These are phyloP conservation scores for Philotrypesis tridentata DNA, from an alignment of 1,140 invertebrate genomes.

Conservation along the genomic window DNA sequence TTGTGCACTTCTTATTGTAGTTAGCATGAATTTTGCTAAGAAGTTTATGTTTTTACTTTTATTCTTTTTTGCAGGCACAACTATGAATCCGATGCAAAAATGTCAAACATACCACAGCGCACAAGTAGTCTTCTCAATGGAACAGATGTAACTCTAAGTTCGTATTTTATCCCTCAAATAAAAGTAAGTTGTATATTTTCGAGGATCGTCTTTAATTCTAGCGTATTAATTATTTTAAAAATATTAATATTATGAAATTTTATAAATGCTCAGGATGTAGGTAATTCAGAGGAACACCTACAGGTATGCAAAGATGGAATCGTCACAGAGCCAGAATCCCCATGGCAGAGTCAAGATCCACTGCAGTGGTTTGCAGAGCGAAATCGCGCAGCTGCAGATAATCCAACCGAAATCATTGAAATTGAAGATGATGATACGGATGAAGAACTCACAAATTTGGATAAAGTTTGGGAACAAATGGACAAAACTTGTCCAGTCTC, in stretches of 20 bases:
- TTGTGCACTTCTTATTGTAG: neutral
- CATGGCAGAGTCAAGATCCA: constrained; percentile 47
- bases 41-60: constrained; percentile 5
- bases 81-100: constrained; percentile 11
- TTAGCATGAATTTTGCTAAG: too few species aligned
- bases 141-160: constrained; percentile 40
- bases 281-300: constrained; percentile 40
- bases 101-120: constrained; percentile 31
- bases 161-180: constrained; percentile 52
- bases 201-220: neutral
- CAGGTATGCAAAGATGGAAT: constrained; percentile 52
- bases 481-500: constrained; percentile 46
- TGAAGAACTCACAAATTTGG: constrained; percentile 8
- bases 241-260: constrained; percentile 34
- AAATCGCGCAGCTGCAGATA: neutral
- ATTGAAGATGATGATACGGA: constrained; percentile 19
- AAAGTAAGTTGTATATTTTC: constrained; percentile 42
- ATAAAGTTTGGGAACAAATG: constrained; percentile 57
- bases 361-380: neutral
- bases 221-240: neutral
- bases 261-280: constrained; percentile 47
- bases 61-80: constrained; percentile 18
- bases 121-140: constrained; percentile 32
- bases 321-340: constrained; percentile 55
- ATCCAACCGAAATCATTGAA: constrained; percentile 13